Evolutionary conservation across 2,797 vertebrate genomes (phyloP), one percentile per base, ranked within the genome.

Genomic region (Hoplostethus mediterraneus): DNA sequence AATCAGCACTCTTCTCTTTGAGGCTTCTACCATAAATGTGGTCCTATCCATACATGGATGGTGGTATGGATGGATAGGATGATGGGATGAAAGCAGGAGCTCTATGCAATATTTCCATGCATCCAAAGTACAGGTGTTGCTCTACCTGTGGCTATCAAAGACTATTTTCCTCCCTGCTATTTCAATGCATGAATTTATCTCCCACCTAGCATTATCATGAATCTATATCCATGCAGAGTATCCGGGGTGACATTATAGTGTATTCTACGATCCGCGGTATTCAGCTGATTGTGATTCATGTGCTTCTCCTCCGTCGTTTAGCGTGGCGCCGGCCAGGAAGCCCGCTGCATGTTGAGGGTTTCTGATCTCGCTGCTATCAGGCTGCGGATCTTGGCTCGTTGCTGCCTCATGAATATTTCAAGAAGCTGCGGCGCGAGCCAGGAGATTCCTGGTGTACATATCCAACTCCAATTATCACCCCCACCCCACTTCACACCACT

Each of bases 401-500:
- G 77, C 83, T 70, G 62, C 72, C 62, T 89, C 89, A 85, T 92
- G 85, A 85, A 92, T 87, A 74, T 74, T 88, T 92, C 82, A 92
- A 84, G 75, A 87, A 54, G 86, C 83, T 25, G 21, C 67, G n/a
- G 67, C 61, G 30, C 71, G 61, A 59, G 73, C 83, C 55, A 53
- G 62, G 76, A 81, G 70, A 77, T 81, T 87, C 80, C 82, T 61
- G 65, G 76, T 72, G 81, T 75, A 77, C 74, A 70, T 80, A 77
- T 87, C 85, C 71, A 77, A 75, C 79, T 77, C 74, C 85, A 85
- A 85, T 92, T 86, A 91, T 79, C 82, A 71, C 67, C 53, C 66
- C 25, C 74, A 54, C 63, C 25, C 40, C 51, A 8, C 12, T 65
- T 12, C 44, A 4, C 64, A 51, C 21, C 60, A 53, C 31, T 48